Percentiles rank a stretch among this genome's conserved stretches.
Conservation (phyloP, 2,888 invertebrate genomes). For the Linnaemya vulpina region DNA sequence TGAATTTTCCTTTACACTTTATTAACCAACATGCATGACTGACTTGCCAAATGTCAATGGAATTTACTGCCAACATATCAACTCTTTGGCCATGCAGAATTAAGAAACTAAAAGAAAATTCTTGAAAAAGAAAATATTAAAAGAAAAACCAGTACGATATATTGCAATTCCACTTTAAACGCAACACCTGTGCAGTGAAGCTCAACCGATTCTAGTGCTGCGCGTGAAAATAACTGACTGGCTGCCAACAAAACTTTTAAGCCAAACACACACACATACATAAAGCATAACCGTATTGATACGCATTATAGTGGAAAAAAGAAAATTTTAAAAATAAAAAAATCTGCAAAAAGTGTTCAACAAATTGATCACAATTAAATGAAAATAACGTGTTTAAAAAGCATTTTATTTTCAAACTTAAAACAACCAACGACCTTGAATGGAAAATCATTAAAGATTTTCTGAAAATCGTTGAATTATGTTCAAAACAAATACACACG, state of each 20-base stretch:
- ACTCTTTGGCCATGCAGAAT: constrained; percentile 22
- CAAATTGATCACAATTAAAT: constrained; percentile 23
- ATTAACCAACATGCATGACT: constrained; percentile 58
- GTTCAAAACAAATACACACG: constrained; percentile 3
- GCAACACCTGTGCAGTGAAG: constrained; percentile 60
- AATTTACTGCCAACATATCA: constrained; percentile 39
- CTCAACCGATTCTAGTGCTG: constrained; percentile 12
- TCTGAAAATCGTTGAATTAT: constrained; percentile 37
- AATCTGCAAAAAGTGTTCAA: constrained; percentile 6
- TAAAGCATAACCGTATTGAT: constrained; percentile 2
- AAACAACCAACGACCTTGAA: constrained; percentile 62
- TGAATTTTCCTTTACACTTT: constrained; percentile 13
- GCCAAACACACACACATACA: constrained; percentile 24
- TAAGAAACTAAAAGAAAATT: constrained; percentile 44
- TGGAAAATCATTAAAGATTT: constrained; percentile 38
- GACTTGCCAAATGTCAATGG: constrained; percentile 66
- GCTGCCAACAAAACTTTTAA: constrained; percentile 19
- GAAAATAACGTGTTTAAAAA: constrained; percentile 20
- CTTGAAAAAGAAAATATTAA: constrained; percentile 8
- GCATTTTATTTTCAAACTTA: constrained; percentile 12
- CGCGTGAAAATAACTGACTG: neutral
- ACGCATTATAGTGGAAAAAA: constrained; percentile 23
- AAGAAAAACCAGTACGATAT: neutral
- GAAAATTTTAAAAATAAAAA: neutral
- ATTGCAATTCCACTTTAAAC: constrained; percentile 4